Evolutionary conservation across 2,113 vertebrate species (phyloP).

Genomic region (Malaclemys terrapin): DNA sequence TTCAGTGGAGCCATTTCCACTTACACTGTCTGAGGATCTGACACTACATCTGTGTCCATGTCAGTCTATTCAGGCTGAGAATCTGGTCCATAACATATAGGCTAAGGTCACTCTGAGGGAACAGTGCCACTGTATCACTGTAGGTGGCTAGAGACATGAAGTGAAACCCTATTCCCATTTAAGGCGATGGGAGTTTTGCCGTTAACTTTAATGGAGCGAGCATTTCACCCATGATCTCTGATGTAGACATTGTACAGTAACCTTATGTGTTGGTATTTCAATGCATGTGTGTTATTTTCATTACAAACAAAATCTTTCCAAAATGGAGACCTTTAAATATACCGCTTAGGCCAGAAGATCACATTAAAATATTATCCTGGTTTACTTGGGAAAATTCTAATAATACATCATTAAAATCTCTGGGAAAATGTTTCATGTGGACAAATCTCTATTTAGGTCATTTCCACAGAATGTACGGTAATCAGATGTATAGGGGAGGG

Average conservation of each 20-base stretch:
- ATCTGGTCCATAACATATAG: background rate
- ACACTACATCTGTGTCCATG: background rate
- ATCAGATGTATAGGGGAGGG: constrained; percentile 55
- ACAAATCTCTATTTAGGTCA: background rate
- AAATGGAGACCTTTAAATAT: background rate
- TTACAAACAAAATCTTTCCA: constrained; percentile 50
- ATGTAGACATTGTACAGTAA: constrained; percentile 48
- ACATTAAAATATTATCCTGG: constrained; percentile 44
- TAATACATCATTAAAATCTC: constrained; percentile 46
- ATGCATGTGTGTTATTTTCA: constrained; percentile 44
- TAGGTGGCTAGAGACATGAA: background rate
- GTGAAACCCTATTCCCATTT: background rate
- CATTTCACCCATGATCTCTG: constrained; percentile 40
- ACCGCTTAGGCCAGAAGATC: background rate
- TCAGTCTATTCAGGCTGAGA: background rate
- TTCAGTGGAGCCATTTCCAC: background rate
- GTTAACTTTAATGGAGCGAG: background rate
- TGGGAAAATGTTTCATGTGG: constrained; percentile 36
- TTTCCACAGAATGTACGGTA: constrained; percentile 10
- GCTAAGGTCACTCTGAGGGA: background rate
- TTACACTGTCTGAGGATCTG: background rate
- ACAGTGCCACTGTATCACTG: background rate
- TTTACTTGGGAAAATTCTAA: constrained; percentile 39
- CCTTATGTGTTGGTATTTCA: constrained; percentile 47
- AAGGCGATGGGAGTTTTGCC: constrained; percentile 57